Evolutionary conservation across 2,113 vertebrate species (phyloP).

Genomic region (Podarcis raffonei): DNA sequence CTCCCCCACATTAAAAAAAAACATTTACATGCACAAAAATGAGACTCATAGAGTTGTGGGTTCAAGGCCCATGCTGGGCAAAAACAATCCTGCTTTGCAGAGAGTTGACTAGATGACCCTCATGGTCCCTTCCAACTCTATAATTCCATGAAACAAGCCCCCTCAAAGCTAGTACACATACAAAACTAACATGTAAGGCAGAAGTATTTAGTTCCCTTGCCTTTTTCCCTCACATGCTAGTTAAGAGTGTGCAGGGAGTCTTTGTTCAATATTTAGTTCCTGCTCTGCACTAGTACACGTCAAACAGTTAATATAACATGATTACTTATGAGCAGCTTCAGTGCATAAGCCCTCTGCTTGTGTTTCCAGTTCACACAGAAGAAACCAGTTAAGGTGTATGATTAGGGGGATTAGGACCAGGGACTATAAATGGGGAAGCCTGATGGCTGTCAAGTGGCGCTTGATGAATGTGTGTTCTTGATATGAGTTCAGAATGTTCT

Average conservation of each 20-base stretch:
- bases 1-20: background rate
- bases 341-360: background rate
- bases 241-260: background rate
- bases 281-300: too few relatives aligned
- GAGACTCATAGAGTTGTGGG: too few relatives aligned
- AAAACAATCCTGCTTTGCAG: too few relatives aligned
- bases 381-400: too few relatives aligned
- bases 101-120: too few relatives aligned
- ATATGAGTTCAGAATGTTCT: background rate
- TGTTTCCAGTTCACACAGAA: background rate
- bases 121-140: too few relatives aligned
- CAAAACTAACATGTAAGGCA: background rate
- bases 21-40: too few relatives aligned
- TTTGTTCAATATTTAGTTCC: background rate
- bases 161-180: background rate
- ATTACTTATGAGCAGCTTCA: background rate
- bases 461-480: background rate
- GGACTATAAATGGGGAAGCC: too few relatives aligned
- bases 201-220: background rate
- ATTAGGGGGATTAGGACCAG: too few relatives aligned
- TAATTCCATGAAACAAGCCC: too few relatives aligned
- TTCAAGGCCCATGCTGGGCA: too few relatives aligned
- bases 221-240: background rate
- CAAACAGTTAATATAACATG: background rate
- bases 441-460: background rate